Conservation (phyloP, 2,797 vertebrate genomes). For the Potorous gilbertii region DNA sequence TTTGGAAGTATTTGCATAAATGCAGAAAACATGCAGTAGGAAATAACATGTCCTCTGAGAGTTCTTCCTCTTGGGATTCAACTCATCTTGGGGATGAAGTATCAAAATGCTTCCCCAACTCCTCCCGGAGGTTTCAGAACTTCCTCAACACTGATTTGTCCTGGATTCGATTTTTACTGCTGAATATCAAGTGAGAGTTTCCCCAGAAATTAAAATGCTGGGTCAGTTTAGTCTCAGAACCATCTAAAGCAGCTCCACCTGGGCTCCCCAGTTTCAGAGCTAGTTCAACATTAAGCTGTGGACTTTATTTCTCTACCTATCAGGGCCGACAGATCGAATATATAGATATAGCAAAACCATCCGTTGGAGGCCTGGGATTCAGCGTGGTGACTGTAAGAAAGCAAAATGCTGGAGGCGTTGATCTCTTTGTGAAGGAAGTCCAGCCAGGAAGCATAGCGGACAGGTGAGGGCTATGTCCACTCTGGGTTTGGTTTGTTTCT, state of each 20-base stretch:
- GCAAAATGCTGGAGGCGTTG: conserved; percentile 81
- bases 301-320: conserved; percentile 51
- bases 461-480: conserved; percentile 86
- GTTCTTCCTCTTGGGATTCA: conserved; percentile 78
- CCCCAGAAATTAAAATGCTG: conserved; percentile 80
- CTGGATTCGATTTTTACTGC: conserved; percentile 73
- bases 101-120: conserved; percentile 80
- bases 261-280: conserved; percentile 70
- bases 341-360: conserved; percentile 91
- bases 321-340: conserved; percentile 92
- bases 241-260: conserved; percentile 64
- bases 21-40: conserved; percentile 12
- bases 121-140: conserved; percentile 76
- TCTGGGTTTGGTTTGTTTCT: conserved; percentile 29
- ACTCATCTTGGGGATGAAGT: conserved; percentile 81
- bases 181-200: conserved; percentile 81
- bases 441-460: conserved; percentile 93
- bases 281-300: conserved; percentile 30
- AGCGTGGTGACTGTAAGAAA: conserved; percentile 94
- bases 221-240: conserved; percentile 76
- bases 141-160: conserved; percentile 26
- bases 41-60: conserved; percentile 76
- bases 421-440: conserved; percentile 94
- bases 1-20: conserved; percentile 34
- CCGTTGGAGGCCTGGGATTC: conserved; percentile 93